Evolutionary conservation across 1,140 invertebrate species (phyloP).

Genomic region (Drosophila orena): DNA sequence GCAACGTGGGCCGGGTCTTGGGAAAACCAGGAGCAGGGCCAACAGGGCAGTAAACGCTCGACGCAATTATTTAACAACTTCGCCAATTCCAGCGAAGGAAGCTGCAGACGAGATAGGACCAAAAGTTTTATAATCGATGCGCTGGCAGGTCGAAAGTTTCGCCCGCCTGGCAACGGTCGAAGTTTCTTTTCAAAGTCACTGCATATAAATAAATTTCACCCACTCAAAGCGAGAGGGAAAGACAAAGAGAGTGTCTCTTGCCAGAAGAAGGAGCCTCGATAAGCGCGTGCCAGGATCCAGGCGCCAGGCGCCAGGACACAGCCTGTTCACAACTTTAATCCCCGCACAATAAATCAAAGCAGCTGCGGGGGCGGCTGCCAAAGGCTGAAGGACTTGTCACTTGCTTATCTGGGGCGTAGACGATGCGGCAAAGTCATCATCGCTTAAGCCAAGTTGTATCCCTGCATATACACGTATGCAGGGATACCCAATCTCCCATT

Average conservation of each 20-base stretch:
- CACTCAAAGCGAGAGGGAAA: conserved; percentile 4
- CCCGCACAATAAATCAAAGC: conserved; percentile 77
- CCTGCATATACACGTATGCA: conserved; percentile 40
- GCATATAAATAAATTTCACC: conserved; percentile 79
- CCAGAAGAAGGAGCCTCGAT: conserved; percentile 37
- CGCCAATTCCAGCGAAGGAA: conserved; percentile 56
- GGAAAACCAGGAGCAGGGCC: background rate
- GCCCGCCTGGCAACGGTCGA: conserved; percentile 47
- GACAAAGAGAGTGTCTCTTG: background rate
- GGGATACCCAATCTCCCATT: conserved; percentile 7
- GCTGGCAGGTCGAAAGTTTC: conserved; percentile 77
- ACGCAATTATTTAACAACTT: conserved; percentile 82
- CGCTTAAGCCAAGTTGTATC: conserved; percentile 19
- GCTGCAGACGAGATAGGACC: conserved; percentile 69
- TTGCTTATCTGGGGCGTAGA: conserved; percentile 60
- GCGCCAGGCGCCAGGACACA: conserved; percentile 41
- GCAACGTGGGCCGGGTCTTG: conserved; percentile 35
- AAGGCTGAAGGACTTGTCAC: conserved; percentile 27
- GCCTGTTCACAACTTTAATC: conserved; percentile 75
- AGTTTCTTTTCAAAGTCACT: conserved; percentile 82
- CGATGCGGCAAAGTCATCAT: conserved; percentile 65
- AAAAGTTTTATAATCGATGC: conserved; percentile 82
- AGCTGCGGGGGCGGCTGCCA: conserved; percentile 9
- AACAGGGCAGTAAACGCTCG: conserved; percentile 62
- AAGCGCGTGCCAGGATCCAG: conserved; percentile 54